Evolutionary conservation across 92 coral and sea anemone genomes (phyloP).

Genomic region (Zoanthus sociatus): DNA sequence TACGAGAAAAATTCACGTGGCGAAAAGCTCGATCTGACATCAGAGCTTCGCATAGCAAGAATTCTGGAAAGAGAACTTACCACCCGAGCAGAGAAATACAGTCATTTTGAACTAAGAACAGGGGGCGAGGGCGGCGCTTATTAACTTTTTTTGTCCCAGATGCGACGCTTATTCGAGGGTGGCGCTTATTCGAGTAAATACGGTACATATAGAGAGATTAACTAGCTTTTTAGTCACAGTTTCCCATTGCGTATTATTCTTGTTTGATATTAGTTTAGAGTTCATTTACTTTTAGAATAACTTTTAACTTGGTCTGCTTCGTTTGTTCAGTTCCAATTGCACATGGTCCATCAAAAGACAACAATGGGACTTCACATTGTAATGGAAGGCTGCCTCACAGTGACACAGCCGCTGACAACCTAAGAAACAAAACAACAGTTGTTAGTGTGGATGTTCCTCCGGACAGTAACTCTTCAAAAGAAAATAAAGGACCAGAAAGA

Average conservation of each 20-base stretch:
- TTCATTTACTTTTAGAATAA: background rate
- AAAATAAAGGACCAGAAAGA: background rate
- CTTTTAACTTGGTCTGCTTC: background rate
- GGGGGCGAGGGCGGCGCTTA: no score
- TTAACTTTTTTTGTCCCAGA: no score
- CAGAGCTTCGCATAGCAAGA: no score
- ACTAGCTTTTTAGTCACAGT: no score
- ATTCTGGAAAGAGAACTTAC: no score
- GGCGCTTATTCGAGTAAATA: constrained; percentile 69
- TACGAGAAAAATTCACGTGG: no score
- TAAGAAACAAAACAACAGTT: background rate
- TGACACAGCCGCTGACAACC: background rate
- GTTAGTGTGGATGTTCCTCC: constrained; percentile 9
- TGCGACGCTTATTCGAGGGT: constrained; percentile 57
- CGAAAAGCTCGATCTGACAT: no score
- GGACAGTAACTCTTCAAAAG: background rate
- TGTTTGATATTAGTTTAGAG: no score
- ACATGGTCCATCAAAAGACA: constrained; percentile 18
- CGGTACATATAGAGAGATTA: background rate
- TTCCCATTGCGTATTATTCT: no score
- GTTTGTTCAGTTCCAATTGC: constrained; percentile 33
- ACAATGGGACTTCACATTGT: background rate
- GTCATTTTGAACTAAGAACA: no score
- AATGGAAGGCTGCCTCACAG: constrained; percentile 26
- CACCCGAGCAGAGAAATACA: no score